A percentile compares a stretch with the other conserved stretches of the same genome.
phyloP scores from a whole-genome alignment of 2,113 vertebrate species.

The Penelope pileata region DNA sequence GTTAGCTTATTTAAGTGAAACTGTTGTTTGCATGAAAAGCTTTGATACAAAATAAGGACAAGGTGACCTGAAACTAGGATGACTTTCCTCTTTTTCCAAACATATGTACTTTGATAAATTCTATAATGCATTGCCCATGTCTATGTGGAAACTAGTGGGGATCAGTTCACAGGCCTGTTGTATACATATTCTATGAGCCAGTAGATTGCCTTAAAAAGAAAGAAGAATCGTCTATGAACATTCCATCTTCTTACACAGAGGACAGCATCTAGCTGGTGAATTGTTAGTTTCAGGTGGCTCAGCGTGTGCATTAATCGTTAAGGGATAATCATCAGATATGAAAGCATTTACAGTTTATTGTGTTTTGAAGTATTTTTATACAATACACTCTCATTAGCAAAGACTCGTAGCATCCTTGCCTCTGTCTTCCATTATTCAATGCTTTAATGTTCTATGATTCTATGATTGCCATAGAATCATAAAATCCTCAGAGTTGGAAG shows the following conservation, averaged over 20 bases:
- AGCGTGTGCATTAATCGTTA: not conserved
- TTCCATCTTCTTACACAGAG: not conserved
- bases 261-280: not conserved
- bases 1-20: not conserved
- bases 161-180: not conserved
- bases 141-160: not conserved
- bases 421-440: not conserved
- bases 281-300: not conserved
- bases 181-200: not conserved
- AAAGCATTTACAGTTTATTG: not conserved
- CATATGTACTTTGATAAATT: not conserved
- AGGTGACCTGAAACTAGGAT: not conserved
- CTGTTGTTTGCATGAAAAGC: not conserved
- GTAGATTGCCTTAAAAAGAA: not conserved
- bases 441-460: too few species aligned
- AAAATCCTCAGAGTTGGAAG: too few species aligned
- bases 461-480: too few species aligned
- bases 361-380: not conserved
- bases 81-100: not conserved
- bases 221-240: not conserved
- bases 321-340: not conserved
- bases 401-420: accelerated
- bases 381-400: not conserved
- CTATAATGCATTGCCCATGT: not conserved
- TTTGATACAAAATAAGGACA: not conserved